A percentile compares a stretch with the other conserved stretches of the same genome.
phyloP scores from a whole-genome alignment of 2,113 vertebrate genomes.

The Meleagris gallopavo region DNA sequence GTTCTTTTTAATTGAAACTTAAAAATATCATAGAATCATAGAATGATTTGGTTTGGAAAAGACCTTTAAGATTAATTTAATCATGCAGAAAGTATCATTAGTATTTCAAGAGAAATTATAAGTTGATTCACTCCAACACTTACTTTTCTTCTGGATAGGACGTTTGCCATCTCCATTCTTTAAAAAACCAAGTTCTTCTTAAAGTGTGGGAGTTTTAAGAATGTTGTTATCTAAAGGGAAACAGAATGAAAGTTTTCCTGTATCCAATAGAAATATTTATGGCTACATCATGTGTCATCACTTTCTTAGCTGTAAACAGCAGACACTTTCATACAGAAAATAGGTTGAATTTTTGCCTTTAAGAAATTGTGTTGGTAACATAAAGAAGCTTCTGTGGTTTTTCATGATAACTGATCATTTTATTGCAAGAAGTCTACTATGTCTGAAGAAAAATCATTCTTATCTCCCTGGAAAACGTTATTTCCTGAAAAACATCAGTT shows the following conservation, averaged over 20 bases:
- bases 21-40: neutral
- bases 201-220: neutral
- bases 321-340: constrained; percentile 18
- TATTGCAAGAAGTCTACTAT: constrained; percentile 59
- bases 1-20: neutral
- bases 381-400: constrained; percentile 70
- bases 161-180: neutral
- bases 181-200: neutral
- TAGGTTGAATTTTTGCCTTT: constrained; percentile 62
- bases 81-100: neutral
- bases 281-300: neutral
- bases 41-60: no score
- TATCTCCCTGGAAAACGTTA: constrained; percentile 61
- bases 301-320: constrained; percentile 18
- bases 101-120: neutral
- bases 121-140: neutral
- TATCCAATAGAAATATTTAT: neutral
- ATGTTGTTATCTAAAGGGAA: constrained; percentile 2
- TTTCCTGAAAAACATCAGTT: constrained; percentile 70
- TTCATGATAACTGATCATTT: constrained; percentile 71
- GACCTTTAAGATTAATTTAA: neutral
- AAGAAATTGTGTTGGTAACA: constrained; percentile 69
- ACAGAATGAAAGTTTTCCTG: neutral
- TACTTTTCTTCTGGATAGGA: neutral
- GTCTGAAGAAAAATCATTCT: constrained; percentile 48